Conservation (phyloP, 2,797 vertebrate species). For the Centroberyx gerrardi region DNA sequence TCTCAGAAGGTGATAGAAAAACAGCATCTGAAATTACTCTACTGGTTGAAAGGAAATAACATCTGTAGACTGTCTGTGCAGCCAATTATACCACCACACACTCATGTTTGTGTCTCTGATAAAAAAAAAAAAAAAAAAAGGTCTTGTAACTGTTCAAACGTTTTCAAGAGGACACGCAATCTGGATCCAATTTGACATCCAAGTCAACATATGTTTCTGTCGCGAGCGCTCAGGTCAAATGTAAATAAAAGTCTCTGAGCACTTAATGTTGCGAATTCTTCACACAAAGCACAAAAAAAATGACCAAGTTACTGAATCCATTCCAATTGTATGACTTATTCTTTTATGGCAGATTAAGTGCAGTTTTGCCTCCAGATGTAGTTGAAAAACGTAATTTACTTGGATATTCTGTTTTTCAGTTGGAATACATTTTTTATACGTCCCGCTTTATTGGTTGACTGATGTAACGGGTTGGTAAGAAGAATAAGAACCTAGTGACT, state of each 20-base stretch:
- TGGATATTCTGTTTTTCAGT: neutral
- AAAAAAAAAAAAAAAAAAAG: slow-evolving; percentile 62
- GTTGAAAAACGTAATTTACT: slow-evolving; percentile 4
- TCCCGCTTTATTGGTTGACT: neutral
- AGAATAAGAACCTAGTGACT: too few species aligned
- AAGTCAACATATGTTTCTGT: slow-evolving; percentile 76
- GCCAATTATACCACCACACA: slow-evolving; percentile 76
- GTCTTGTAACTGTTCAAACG: slow-evolving; percentile 76
- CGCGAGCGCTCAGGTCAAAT: slow-evolving; percentile 70
- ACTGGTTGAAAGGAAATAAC: slow-evolving; percentile 72
- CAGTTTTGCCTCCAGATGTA: slow-evolving; percentile 14
- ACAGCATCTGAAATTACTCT: slow-evolving; percentile 74
- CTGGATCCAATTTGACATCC: slow-evolving; percentile 81
- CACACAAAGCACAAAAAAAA: slow-evolving; percentile 40
- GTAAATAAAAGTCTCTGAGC: slow-evolving; percentile 68
- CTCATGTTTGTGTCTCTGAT: slow-evolving; percentile 72
- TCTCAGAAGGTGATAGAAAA: slow-evolving; percentile 70
- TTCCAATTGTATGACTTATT: slow-evolving; percentile 51
- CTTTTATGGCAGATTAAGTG: slow-evolving; percentile 23
- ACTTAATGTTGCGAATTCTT: slow-evolving; percentile 67
- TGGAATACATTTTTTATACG: neutral
- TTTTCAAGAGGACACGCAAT: slow-evolving; percentile 69
- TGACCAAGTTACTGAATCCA: slow-evolving; percentile 41
- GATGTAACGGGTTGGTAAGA: too few species aligned
- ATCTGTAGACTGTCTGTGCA: slow-evolving; percentile 76